phyloP scores from a whole-genome alignment of 2,888 invertebrate genomes.

The Spisula solida region DNA sequence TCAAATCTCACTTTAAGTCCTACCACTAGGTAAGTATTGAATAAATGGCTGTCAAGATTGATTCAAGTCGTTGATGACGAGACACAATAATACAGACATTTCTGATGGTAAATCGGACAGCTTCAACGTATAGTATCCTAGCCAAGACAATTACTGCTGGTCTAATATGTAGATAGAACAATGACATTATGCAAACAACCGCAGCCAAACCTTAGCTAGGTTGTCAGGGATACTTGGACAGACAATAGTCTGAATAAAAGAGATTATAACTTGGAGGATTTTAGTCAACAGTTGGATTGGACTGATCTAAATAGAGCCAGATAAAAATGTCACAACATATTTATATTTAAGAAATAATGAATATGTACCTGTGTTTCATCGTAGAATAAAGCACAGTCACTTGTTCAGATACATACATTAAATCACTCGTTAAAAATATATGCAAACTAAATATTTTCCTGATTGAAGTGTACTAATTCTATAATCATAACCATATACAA shows the following conservation, averaged over 20 bases:
- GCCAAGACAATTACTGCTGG: neutral
- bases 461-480: too few relatives aligned
- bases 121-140: neutral
- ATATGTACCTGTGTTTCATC: too few relatives aligned
- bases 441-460: too few relatives aligned
- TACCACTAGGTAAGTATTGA: neutral
- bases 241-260: neutral
- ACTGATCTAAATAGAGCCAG: too few relatives aligned
- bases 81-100: neutral
- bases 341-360: too few relatives aligned
- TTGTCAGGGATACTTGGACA: neutral
- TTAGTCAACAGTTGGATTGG: neutral
- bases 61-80: neutral
- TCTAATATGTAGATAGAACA: neutral
- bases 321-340: too few relatives aligned
- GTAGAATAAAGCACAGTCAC: too few relatives aligned
- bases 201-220: too few relatives aligned
- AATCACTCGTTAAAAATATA: too few relatives aligned
- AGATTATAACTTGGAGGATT: neutral
- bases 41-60: neutral
- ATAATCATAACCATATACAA: too few relatives aligned
- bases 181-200: neutral
- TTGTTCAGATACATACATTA: too few relatives aligned
- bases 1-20: neutral
- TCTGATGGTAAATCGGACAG: neutral